These are phyloP conservation scores for Ptilorrhoa leucosticta DNA, from an alignment of 2,113 vertebrate genomes.

Conservation along the genomic window DNA sequence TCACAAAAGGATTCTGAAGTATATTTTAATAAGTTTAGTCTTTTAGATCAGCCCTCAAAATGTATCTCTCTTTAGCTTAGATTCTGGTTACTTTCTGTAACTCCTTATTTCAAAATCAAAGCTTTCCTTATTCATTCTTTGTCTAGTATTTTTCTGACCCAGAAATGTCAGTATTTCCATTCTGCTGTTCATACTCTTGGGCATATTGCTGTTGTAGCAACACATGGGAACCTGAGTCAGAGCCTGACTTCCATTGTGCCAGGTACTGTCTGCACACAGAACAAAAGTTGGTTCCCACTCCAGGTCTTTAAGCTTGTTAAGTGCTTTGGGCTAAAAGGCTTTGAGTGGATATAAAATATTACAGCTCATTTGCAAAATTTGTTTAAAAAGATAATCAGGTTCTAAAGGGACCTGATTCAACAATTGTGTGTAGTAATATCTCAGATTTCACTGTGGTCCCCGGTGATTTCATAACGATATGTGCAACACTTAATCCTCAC, in stretches of 20 bases:
- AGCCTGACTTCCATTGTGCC: neutral
- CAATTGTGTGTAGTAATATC: neutral
- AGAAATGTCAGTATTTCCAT: constrained; percentile 13
- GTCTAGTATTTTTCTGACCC: neutral
- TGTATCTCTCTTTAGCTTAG: neutral
- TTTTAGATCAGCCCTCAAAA: neutral
- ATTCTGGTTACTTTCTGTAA: neutral
- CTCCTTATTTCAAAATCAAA: neutral
- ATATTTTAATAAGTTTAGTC: neutral
- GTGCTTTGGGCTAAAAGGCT: constrained; percentile 14
- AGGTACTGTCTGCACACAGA: neutral
- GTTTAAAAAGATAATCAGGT: constrained; percentile 50
- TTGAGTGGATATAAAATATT: constrained; percentile 52
- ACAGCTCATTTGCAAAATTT: constrained; percentile 40
- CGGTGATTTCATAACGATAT: neutral
- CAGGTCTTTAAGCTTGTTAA: constrained; percentile 34
- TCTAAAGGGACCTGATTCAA: constrained; percentile 25
- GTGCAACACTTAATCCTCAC: constrained; percentile 37
- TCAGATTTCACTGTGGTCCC: constrained; percentile 1
- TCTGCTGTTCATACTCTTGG: neutral
- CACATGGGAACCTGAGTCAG: neutral
- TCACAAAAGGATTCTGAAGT: neutral
- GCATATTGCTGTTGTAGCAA: neutral
- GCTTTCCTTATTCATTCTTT: neutral
- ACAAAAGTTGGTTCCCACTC: neutral